Evolutionary conservation across 2,888 invertebrate genomes (phyloP), one percentile per base, ranked within the genome.

Genomic region (Dorcus hopei): DNA sequence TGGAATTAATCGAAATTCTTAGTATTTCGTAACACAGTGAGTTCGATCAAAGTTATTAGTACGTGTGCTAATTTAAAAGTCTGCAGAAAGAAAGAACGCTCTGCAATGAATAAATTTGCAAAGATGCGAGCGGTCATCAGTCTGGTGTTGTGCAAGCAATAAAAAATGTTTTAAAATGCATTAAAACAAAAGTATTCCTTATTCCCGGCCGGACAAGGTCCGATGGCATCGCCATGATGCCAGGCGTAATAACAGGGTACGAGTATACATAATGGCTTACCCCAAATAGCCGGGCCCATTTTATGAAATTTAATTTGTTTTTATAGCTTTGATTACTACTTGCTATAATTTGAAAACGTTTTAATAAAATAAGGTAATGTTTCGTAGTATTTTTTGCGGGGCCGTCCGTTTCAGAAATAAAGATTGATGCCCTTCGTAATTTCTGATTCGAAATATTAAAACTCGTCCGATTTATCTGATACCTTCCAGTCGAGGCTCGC

Each of bases 281-380:
- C 77, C 77, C 75, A 77, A 78, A 77, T 74, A 75, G 73, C 73
- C 74, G 74, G 74, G 73, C 74, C 77, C 76, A 75, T 77, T 78
- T 77, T 77, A 77, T 70, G 72, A 75, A 76, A 77, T 79, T 78
- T 79, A 79, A 79, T 79, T 79, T 79, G 78, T 79, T 78, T 79
- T 79, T 79, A 79, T 79, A 78, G 79, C 78, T 79, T 77, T 79
- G 78, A 79, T 79, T 79, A 79, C 77, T 70, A 70, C 74, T 77
- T 68, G 75, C 76, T 74, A 75, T 77, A 77, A 77, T 77, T 77
- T 75, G 76, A 77, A 77, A 77, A 76, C 77, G 76, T 77, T 65
- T 65, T 65, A 65, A 65, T 65, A 65, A 63, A 65, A 65, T 63
- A 65, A 62, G 58, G 54, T 58, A 61, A 61, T 58, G 61, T 58